Evolutionary conservation across 1,140 invertebrate genomes (phyloP).

Genomic region (Bombus huntii): DNA sequence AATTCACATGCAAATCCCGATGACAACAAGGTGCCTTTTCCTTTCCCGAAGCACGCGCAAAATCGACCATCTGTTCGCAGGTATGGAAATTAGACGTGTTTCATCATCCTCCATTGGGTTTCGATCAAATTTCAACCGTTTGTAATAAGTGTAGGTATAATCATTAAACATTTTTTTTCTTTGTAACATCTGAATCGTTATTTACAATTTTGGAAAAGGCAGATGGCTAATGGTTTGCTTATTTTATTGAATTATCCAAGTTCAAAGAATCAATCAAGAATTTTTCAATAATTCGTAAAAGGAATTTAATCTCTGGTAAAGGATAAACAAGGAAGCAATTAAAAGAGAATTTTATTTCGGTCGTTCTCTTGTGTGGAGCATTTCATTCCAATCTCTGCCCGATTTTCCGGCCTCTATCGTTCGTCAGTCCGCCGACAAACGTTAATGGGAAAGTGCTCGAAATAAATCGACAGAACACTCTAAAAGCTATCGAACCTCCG

Average conservation of each 20-base stretch:
- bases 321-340: background rate
- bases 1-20: conserved; percentile 74
- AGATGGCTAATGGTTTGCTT: too few species aligned
- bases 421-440: conserved; percentile 40
- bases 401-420: conserved; percentile 29
- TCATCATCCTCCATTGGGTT: background rate
- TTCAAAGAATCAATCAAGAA: background rate
- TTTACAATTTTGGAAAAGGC: background rate
- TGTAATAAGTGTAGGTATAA: background rate
- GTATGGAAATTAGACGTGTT: conserved; percentile 34
- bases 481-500: conserved; percentile 43
- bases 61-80: conserved; percentile 62
- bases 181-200: background rate
- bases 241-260: background rate
- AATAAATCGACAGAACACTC: conserved; percentile 46
- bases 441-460: conserved; percentile 51
- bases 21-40: conserved; percentile 56
- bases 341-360: conserved; percentile 41
- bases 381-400: conserved; percentile 31
- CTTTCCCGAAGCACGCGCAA: conserved; percentile 47
- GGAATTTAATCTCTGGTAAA: background rate
- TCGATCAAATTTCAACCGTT: background rate
- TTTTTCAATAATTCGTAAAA: background rate
- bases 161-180: too few species aligned
- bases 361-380: background rate